These are phyloP conservation scores for Plebejus argus DNA, from an alignment of 2,888 invertebrate species.

Conservation along the genomic window DNA sequence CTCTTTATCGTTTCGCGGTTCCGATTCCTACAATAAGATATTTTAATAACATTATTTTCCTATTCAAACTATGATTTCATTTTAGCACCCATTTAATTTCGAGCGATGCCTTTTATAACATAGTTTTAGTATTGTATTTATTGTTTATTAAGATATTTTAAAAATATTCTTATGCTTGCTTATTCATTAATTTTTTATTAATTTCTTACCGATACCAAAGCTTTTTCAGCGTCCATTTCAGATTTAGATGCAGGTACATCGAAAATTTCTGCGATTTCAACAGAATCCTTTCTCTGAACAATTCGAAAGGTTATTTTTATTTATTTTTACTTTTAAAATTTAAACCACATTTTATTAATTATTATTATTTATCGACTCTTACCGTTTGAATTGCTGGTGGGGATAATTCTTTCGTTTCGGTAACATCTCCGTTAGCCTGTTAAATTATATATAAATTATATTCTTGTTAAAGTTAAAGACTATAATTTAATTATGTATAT, in stretches of 20 bases:
- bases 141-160: no score
- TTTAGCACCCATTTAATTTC: no score
- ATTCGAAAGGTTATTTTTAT: background rate
- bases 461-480: background rate
- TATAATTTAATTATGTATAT: no score
- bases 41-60: background rate
- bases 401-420: conserved; percentile 6
- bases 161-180: no score
- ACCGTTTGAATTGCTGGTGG: conserved; percentile 1
- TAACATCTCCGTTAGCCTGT: background rate
- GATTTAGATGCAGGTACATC: background rate
- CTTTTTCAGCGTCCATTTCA: background rate
- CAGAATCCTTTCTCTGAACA: background rate
- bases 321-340: background rate
- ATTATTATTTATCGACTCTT: background rate
- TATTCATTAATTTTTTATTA: background rate
- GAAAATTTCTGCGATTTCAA: conserved; percentile 15
- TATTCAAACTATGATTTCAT: no score
- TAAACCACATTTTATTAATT: background rate
- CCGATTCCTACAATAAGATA: conserved; percentile 11
- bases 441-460: background rate
- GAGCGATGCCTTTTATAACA: no score
- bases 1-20: background rate
- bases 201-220: background rate
- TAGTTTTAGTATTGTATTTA: background rate